Percentiles rank a stretch among this genome's conserved stretches.
phyloP scores from a whole-genome alignment of 2,113 vertebrate species.

The Cheilinus undulatus region DNA sequence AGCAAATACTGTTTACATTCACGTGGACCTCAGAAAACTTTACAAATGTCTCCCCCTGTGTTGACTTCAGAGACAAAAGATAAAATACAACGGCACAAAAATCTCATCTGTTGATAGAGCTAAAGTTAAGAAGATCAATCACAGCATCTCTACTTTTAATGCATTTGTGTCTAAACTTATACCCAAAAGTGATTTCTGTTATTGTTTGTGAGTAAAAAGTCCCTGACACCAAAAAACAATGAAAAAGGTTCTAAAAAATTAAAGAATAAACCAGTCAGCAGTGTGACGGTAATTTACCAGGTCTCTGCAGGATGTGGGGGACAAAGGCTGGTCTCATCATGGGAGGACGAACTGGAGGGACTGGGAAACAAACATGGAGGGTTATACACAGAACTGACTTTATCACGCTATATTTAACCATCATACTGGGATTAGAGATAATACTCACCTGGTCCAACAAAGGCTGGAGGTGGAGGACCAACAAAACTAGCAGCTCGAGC shows the following conservation, averaged over 20 bases:
- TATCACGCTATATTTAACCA: neutral
- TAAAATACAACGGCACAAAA: too few relatives aligned
- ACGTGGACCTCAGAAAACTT: too few relatives aligned
- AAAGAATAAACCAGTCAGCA: neutral
- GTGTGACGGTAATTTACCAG: constrained; percentile 71
- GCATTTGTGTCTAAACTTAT: too few relatives aligned
- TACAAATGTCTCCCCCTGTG: too few relatives aligned
- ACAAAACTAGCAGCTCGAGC: constrained; percentile 88
- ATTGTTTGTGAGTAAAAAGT: too few relatives aligned
- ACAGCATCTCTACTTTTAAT: too few relatives aligned
- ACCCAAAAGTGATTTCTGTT: too few relatives aligned
- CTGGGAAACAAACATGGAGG: constrained; percentile 21
- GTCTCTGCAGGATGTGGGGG: constrained; percentile 92
- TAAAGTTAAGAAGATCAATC: too few relatives aligned
- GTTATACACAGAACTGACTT: neutral
- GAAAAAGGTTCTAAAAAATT: neutral
- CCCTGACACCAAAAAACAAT: neutral
- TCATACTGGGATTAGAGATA: neutral
- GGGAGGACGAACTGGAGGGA: constrained; percentile 87
- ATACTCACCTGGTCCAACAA: constrained; percentile 85
- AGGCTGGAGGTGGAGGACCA: constrained; percentile 82
- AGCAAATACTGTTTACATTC: too few relatives aligned
- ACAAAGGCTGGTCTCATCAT: constrained; percentile 92
- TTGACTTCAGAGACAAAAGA: too few relatives aligned
- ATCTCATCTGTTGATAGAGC: too few relatives aligned